Percentiles rank a stretch among this genome's conserved stretches.
These are phyloP conservation scores for Misgurnus mizolepis DNA, from an alignment of 2,113 vertebrate genomes.

Conservation along the genomic window DNA sequence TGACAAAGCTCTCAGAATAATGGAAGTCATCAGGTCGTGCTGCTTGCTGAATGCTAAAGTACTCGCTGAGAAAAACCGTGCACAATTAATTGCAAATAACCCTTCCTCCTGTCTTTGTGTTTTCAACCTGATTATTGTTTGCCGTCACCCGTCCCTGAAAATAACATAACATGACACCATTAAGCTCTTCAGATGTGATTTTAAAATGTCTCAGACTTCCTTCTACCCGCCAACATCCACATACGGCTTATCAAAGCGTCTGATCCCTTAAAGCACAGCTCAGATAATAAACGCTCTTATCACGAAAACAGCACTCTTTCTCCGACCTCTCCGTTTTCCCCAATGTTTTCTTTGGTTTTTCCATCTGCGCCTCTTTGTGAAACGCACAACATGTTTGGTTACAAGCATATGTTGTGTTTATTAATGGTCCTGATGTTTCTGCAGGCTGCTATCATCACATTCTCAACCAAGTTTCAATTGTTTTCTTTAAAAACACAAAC, in stretches of 20 bases:
- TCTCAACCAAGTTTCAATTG: neutral
- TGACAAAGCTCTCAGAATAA: neutral
- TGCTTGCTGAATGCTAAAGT: neutral
- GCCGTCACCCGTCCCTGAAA: neutral
- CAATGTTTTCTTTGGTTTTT: conserved; percentile 2
- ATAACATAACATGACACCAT: neutral
- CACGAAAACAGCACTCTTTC: conserved; percentile 11
- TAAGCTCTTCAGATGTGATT: neutral
- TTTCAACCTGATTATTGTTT: conserved; percentile 4
- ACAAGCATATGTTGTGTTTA: neutral
- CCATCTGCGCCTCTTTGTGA: neutral
- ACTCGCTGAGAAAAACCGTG: neutral
- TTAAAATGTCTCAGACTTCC: neutral
- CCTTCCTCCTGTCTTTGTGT: neutral
- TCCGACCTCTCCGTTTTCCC: conserved; percentile 5
- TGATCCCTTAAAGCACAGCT: conserved; percentile 45
- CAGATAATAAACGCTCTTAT: conserved; percentile 25
- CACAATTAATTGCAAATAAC: neutral
- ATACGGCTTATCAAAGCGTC: conserved; percentile 34
- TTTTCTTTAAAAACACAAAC: no score
- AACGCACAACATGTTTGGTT: neutral
- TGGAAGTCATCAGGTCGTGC: neutral
- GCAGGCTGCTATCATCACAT: conserved; percentile 42
- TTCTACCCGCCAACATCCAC: conserved; percentile 7
- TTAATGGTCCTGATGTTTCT: conserved; percentile 51